Percentiles rank a stretch among this genome's conserved stretches.
Conservation (phyloP, 2,888 invertebrate species). For the Atethmia centrago region DNA sequence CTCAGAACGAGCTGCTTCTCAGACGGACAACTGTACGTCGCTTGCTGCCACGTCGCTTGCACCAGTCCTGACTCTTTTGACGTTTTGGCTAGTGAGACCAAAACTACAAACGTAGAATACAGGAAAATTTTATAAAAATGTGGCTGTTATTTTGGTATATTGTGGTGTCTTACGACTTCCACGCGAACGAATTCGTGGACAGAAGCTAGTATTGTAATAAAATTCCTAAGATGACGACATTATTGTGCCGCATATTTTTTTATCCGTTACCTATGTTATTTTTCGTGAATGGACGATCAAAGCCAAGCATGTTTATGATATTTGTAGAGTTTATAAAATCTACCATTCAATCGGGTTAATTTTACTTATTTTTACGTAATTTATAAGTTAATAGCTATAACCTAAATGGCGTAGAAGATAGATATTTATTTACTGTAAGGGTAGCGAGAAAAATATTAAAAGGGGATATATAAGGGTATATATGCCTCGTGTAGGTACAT, state of each 20-base stretch:
- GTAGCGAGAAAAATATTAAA: neutral
- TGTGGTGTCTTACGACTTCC: too few species aligned
- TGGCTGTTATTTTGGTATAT: too few species aligned
- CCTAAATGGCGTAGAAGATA: neutral
- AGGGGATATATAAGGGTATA: too few species aligned
- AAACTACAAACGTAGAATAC: too few species aligned
- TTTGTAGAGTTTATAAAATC: neutral
- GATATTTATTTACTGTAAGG: neutral
- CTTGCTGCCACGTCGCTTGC: too few species aligned
- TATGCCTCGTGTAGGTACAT: neutral
- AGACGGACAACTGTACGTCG: too few species aligned
- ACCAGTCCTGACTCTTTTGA: too few species aligned
- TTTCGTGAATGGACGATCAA: neutral
- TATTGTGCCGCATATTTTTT: neutral
- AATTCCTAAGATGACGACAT: slow-evolving; percentile 3
- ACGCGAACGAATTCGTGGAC: too few species aligned
- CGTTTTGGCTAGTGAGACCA: too few species aligned
- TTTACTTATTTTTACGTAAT: neutral
- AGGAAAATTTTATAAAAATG: too few species aligned
- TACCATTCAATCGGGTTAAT: neutral
- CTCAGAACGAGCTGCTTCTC: too few species aligned
- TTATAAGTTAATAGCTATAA: too few species aligned
- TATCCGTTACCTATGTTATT: neutral
- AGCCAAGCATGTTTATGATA: neutral
- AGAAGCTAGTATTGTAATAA: neutral